Evolutionary conservation across 2,797 vertebrate species (phyloP), one percentile per base, ranked within the genome.

Genomic region (Monodelphis domestica): DNA sequence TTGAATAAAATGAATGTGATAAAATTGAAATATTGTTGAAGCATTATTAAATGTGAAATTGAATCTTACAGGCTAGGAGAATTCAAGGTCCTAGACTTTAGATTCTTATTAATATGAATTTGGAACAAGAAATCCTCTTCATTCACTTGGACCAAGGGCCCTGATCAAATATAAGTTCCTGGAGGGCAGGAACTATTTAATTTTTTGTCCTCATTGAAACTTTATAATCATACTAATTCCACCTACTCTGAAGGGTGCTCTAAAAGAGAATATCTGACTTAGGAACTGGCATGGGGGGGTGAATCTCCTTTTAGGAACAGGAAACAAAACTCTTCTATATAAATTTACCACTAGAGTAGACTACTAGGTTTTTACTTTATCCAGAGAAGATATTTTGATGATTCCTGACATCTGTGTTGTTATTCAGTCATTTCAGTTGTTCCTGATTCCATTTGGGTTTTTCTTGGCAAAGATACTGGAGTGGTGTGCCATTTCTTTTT

Each of bases 281-380:
- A 94, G 78, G 56, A 93, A 92, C 91, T 91, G 95, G 88, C 90
- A 95, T 94, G 78, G n/a, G 45, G 78, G n/a, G 45, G 24, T 94
- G 94, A 94, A 53, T 92, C 91, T 96, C 95, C 95, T 96, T 96
- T 93, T n/a, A 53, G 45, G 24, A 95, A 78, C 96, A 96, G 97
- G 94, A 95, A 92, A 93, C 89, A 92, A 93, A 97, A 97, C 89
- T 51, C 26, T 94, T 94, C 63, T 84, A 29, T 94, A 87, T 95
- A 95, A 78, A 96, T 96, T 97, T 97, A 94, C 50, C 95, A 92
- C 91, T 95, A 96, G 89, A 95, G 90, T n/a, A 96, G 95, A 91
- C 92, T 87, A 91, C 59, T 89, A 78, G 94, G 52, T 84, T 95
- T 90, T 28, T 91, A 87, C 84, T 90, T 92, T 95, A 91, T 94